Base-by-base conservation (phyloP, 2,888 invertebrate species). In the Schizotus pectinicornis region DNA sequence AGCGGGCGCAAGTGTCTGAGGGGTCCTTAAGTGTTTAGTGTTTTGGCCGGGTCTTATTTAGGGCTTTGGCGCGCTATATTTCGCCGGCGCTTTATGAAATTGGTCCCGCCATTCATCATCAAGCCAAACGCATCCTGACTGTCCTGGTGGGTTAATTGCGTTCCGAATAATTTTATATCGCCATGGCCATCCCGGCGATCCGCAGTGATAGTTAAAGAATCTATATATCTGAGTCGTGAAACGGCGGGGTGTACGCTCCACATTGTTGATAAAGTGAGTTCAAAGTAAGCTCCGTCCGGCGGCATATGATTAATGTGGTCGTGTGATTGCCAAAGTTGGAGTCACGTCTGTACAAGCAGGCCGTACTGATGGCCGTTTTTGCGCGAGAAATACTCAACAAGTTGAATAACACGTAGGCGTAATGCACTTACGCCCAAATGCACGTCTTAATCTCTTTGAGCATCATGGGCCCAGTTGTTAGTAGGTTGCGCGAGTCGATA, bases 331-430 rank as follows among this genome's bases (percentile, higher is more conserved):
- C 64, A 68, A 71, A 71, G 71, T 71, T 72, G 64, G 65, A 67
- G 72, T 70, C 72, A 72, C 72, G 72, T 72, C 67, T 68, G 67
- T 68, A 67, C 70, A 67, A 69, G 65, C 72, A 68, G 69, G 63
- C 62, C 65, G 65, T 65, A 69, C 68, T 72, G 72, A 72, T 69
- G 69, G 67, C 64, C 66, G 70, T 71, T 71, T 72, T 71, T 71
- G 60, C 61, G 58, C 57, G 62, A 54, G 55, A 58, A 56, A 63
- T 61, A 63, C 67, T 64, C 64, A 65, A 66, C 66, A 66, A 67
- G 65, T 67, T 63, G 62, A 67, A 61, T 63, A 68, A 64, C 68
- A 67, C 67, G 63, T 65, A 64, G 46, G 56, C 46, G 57, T 65
- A 62, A 65, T 66, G 61, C 64, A 67, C 64, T 69, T 63, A 53